phyloP scores from a whole-genome alignment of 2,888 invertebrate species.

The Athalia circularis region DNA sequence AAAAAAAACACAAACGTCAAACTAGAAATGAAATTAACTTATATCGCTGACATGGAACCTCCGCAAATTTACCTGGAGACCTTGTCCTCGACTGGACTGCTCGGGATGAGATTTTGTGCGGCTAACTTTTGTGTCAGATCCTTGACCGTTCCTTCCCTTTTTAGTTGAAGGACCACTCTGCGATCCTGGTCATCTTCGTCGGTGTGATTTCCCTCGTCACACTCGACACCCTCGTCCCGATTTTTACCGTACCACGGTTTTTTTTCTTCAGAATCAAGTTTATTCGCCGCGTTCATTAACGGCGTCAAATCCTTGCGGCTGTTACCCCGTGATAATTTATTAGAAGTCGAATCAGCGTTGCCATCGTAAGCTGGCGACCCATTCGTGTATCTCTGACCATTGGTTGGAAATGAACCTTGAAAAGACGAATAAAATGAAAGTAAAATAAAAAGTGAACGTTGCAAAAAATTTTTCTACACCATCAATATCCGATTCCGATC shows the following conservation, averaged over 20 bases:
- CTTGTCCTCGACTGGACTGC: constrained; percentile 75
- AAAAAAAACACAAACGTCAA: background rate
- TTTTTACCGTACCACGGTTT: constrained; percentile 75
- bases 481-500: constrained; percentile 21
- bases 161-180: constrained; percentile 81
- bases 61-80: constrained; percentile 67
- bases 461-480: background rate
- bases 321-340: constrained; percentile 68
- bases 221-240: constrained; percentile 78
- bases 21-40: background rate
- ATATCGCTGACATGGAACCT: background rate
- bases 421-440: background rate
- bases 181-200: constrained; percentile 77
- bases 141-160: constrained; percentile 90
- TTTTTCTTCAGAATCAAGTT: constrained; percentile 76
- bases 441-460: background rate
- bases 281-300: constrained; percentile 77
- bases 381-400: constrained; percentile 68
- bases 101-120: constrained; percentile 80
- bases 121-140: constrained; percentile 91
- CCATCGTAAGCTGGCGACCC: constrained; percentile 65
- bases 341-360: constrained; percentile 67
- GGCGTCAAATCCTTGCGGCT: constrained; percentile 77
- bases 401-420: constrained; percentile 63
- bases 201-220: constrained; percentile 75